phyloP scores from a whole-genome alignment of 1,140 invertebrate genomes.

The Heliothis subflexa region DNA sequence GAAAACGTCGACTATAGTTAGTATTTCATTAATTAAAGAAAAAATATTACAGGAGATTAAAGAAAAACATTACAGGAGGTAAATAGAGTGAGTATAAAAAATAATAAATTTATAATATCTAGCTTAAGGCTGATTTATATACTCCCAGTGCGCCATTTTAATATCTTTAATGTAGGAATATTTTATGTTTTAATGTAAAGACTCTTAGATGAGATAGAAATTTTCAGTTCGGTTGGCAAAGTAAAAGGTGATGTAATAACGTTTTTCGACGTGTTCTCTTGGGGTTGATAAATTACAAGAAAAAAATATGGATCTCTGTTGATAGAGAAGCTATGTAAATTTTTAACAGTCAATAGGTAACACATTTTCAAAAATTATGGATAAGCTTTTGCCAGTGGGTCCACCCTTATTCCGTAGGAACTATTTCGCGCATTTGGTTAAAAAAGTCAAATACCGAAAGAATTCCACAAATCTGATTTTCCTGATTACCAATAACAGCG shows the following conservation, averaged over 20 bases:
- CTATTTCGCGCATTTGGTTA: no score
- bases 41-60: constrained; percentile 6
- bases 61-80: constrained; percentile 5
- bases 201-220: background rate
- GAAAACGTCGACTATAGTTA: no score
- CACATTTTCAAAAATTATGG: no score
- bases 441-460: no score
- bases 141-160: constrained; percentile 11
- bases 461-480: no score
- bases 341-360: no score
- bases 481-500: no score
- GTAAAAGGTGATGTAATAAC: constrained; percentile 9
- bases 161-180: constrained; percentile 31
- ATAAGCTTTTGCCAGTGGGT: no score
- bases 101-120: constrained; percentile 11
- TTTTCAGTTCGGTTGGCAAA: constrained; percentile 20
- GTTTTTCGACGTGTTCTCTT: background rate
- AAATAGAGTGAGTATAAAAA: background rate
- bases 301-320: background rate
- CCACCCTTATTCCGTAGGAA: no score
- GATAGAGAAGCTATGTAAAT: no score
- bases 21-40: background rate
- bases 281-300: background rate
- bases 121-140: constrained; percentile 16
- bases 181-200: constrained; percentile 7